Percentiles rank a stretch among this genome's conserved stretches.
phyloP scores from a whole-genome alignment of 2,888 invertebrate species.

The Auanema freiburgensis region DNA sequence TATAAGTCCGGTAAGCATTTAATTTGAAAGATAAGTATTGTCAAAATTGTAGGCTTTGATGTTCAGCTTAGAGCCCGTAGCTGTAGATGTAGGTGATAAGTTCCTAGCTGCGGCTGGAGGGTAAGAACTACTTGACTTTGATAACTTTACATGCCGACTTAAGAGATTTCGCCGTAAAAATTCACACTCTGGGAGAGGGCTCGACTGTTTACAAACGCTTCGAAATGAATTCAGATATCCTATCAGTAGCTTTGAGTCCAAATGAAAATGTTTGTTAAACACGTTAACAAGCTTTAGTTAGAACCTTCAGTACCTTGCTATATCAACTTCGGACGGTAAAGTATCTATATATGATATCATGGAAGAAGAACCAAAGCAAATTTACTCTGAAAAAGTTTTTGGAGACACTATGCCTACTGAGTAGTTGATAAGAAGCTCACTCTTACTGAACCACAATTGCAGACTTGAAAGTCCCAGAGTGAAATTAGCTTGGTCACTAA shows the following conservation, averaged over 20 bases:
- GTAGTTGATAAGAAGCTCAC: no score
- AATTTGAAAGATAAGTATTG: background rate
- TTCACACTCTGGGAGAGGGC: background rate
- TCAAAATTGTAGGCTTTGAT: constrained; percentile 4
- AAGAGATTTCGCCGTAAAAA: constrained; percentile 19
- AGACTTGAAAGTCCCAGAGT: constrained; percentile 9
- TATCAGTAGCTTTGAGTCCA: constrained; percentile 15
- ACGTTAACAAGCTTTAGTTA: no score
- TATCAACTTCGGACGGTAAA: no score
- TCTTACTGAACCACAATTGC: background rate
- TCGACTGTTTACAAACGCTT: background rate
- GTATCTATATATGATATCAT: no score
- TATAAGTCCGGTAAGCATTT: background rate
- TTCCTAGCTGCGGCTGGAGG: constrained; percentile 12
- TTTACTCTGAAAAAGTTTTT: no score
- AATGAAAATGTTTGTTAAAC: constrained; percentile 15
- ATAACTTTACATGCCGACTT: background rate
- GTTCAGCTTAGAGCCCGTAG: constrained; percentile 10
- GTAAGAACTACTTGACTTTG: background rate
- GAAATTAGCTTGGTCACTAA: constrained; percentile 8
- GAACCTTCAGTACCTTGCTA: no score
- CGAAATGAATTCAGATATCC: constrained; percentile 14
- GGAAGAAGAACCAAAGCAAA: no score
- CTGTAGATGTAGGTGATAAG: constrained; percentile 11
- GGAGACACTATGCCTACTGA: no score